Evolutionary conservation across 1,140 invertebrate genomes (phyloP).

Genomic region (Laodelphax striatellus): DNA sequence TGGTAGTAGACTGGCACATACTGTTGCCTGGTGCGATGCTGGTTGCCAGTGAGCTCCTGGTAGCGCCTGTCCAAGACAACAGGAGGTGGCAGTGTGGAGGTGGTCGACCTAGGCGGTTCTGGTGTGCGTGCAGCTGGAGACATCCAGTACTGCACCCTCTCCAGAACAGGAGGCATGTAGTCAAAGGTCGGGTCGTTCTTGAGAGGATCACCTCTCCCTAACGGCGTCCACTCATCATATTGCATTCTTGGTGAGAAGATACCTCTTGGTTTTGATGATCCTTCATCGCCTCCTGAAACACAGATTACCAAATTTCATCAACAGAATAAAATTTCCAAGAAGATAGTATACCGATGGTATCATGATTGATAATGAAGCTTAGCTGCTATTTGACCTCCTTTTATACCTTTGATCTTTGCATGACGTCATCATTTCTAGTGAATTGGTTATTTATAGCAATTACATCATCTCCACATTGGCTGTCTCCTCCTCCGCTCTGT

Average conservation of each 20-base stretch:
- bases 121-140: constrained; percentile 30
- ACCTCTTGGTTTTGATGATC: constrained; percentile 11
- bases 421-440: no score
- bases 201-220: constrained; percentile 59
- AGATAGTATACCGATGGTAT: no score
- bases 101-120: constrained; percentile 24
- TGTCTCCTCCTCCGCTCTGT: no score
- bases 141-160: constrained; percentile 63
- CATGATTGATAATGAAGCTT: no score
- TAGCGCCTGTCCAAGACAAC: neutral
- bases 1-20: constrained; percentile 11
- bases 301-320: no score
- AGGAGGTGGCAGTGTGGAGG: constrained; percentile 38
- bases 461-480: no score
- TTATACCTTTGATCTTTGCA: no score
- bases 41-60: neutral
- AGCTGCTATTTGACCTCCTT: no score
- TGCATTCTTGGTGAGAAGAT: constrained; percentile 56
- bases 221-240: constrained; percentile 63
- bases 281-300: no score
- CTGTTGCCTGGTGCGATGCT: neutral
- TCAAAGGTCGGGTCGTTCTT: constrained; percentile 71
- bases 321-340: no score
- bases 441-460: no score
- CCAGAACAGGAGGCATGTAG: constrained; percentile 62